Percentiles rank a stretch among this genome's conserved stretches.
Conservation (phyloP, 2,797 vertebrate genomes). For the Numenius phaeopus region DNA sequence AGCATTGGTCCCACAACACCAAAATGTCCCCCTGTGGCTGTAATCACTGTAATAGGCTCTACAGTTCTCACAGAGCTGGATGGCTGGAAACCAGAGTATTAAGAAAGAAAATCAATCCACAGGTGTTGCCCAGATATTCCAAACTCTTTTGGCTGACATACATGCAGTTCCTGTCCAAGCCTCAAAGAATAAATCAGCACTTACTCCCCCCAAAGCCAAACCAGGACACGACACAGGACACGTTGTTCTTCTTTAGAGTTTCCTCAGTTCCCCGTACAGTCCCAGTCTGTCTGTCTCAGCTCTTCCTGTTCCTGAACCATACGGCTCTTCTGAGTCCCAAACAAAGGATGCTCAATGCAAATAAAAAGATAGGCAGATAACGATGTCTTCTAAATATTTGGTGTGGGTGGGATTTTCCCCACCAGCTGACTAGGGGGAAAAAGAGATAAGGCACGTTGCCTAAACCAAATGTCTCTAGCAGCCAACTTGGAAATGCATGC, state of each 20-base stretch:
- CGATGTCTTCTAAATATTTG: slow-evolving; percentile 44
- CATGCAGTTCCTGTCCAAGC: slow-evolving; percentile 1
- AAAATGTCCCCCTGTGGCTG: neutral
- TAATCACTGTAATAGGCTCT: neutral
- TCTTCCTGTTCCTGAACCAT: slow-evolving; percentile 46
- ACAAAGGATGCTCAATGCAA: slow-evolving; percentile 47
- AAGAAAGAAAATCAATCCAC: slow-evolving; percentile 1
- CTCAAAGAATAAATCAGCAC: neutral
- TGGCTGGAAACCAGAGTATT: neutral
- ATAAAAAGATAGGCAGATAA: slow-evolving; percentile 9
- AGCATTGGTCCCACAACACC: neutral
- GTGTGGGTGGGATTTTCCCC: slow-evolving; percentile 4
- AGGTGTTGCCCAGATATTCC: slow-evolving; percentile 27
- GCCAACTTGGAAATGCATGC: neutral
- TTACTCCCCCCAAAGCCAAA: neutral
- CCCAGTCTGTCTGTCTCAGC: neutral
- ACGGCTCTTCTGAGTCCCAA: neutral
- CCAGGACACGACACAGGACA: slow-evolving; percentile 6
- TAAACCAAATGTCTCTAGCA: neutral
- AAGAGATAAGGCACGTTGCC: neutral
- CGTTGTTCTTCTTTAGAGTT: slow-evolving; percentile 1
- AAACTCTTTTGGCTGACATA: slow-evolving; percentile 3
- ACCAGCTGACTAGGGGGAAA: neutral
- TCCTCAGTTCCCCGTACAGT: neutral
- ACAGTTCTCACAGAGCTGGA: neutral